Percentiles rank a stretch among this genome's conserved stretches.
These are phyloP conservation scores for Thamnophis elegans DNA, from an alignment of 2,797 vertebrate species.

Conservation along the genomic window DNA sequence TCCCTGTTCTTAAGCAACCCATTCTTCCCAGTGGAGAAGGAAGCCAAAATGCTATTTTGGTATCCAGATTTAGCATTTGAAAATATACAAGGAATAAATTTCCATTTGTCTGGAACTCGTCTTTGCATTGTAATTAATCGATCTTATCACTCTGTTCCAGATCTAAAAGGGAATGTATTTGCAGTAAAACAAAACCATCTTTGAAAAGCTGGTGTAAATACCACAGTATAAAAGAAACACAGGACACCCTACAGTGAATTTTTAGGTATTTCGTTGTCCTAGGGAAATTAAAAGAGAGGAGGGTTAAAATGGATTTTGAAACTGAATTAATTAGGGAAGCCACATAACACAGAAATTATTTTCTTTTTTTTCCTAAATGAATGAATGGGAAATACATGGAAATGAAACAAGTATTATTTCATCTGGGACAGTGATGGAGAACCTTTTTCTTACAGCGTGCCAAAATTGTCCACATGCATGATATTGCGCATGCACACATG, in stretches of 20 bases:
- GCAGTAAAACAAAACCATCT: constrained; percentile 14
- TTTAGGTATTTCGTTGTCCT: too few species aligned
- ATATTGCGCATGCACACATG: too few species aligned
- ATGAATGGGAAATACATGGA: not conserved
- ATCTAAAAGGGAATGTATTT: constrained; percentile 23
- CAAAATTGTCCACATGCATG: too few species aligned
- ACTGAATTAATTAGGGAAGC: not conserved
- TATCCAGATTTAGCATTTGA: constrained; percentile 44
- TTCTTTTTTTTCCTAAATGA: not conserved
- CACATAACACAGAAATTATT: not conserved
- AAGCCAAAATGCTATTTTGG: constrained; percentile 58
- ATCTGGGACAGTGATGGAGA: not conserved
- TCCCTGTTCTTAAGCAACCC: constrained; percentile 29
- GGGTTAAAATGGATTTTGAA: not conserved
- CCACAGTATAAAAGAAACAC: not conserved
- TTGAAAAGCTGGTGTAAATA: constrained; percentile 35
- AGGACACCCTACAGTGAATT: not conserved
- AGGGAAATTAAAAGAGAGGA: not conserved
- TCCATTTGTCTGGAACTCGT: constrained; percentile 29
- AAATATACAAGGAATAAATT: not conserved
- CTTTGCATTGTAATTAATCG: constrained; percentile 32
- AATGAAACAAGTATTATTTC: not conserved
- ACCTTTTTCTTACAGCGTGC: too few species aligned
- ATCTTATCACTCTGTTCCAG: not conserved
- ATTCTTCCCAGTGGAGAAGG: constrained; percentile 34